phyloP scores from a whole-genome alignment of 2,888 invertebrate species.

The Spodoptera exigua region DNA sequence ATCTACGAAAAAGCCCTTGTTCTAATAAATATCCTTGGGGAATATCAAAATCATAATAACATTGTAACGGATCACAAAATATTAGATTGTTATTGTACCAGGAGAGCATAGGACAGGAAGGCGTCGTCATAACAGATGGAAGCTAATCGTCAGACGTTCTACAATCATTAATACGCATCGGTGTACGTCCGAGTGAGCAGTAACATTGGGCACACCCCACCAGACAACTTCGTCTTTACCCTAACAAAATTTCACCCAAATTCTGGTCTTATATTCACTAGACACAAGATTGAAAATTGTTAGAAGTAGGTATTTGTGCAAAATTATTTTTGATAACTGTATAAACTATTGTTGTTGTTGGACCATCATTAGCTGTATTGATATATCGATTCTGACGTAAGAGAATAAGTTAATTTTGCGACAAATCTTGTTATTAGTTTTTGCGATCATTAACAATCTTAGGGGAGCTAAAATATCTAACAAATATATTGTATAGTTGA shows the following conservation, averaged over 20 bases:
- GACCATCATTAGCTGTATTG: slow-evolving; percentile 80
- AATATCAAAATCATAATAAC: neutral
- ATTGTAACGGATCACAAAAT: slow-evolving; percentile 34
- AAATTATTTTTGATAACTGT: slow-evolving; percentile 54
- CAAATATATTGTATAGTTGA: neutral
- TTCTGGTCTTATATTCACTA: neutral
- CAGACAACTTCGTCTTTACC: slow-evolving; percentile 35
- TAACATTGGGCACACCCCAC: slow-evolving; percentile 64
- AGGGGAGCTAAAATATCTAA: slow-evolving; percentile 14
- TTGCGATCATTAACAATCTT: slow-evolving; percentile 15
- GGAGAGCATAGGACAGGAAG: slow-evolving; percentile 63
- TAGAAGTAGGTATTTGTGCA: slow-evolving; percentile 2
- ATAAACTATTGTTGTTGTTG: slow-evolving; percentile 68
- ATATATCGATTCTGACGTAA: slow-evolving; percentile 75
- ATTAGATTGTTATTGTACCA: slow-evolving; percentile 53
- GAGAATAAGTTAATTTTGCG: slow-evolving; percentile 62
- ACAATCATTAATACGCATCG: slow-evolving; percentile 85
- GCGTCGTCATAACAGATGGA: slow-evolving; percentile 79
- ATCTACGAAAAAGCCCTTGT: no score
- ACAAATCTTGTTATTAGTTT: slow-evolving; percentile 49
- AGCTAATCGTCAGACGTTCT: slow-evolving; percentile 76
- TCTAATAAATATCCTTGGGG: no score
- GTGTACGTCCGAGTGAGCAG: slow-evolving; percentile 79
- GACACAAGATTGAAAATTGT: accelerated
- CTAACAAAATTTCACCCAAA: neutral